Evolutionary conservation across 1,140 invertebrate species (phyloP), one percentile per base, ranked within the genome.

Genomic region (Rhopalosiphum padi): DNA sequence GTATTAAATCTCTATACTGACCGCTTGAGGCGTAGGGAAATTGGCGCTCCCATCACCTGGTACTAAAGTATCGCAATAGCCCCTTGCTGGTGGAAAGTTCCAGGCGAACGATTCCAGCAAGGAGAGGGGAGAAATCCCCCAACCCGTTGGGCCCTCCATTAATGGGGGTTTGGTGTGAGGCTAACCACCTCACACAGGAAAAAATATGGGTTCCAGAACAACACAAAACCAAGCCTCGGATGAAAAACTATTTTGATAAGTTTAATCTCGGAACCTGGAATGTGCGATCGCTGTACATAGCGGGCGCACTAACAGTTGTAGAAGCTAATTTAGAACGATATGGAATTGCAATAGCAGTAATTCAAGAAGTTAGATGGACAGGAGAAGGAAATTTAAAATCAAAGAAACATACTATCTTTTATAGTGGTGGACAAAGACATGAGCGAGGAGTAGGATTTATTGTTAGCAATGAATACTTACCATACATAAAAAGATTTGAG

Each of bases 391-490:
- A 89, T 53, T 37, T 89, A 53, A 88, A 89, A 89, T 89, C 87
- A 22, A 89, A 89, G 30, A 35, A 89, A 37, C 15, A 1, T 89
- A 89, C 86, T 11, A n/a, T 87, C 1, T 90, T 90, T 90, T 90
- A 90, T 90, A 60, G 48, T 41, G 88, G 88, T 90, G 48, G 88
- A 41, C 88, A 53, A 90, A 90, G 46, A 48, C 46, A 87, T 87
- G 86, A 87, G 8, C 25, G 51, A 55, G 88, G 88, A 41, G 51
- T 90, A 90, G 88, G 88, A 90, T 90, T 90, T 90, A 90, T 90
- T 90, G 21, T 90, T 55, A 90, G 6, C 88, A 90, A 90, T 53
- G 88, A 90, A 90, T 90, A 90, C 21, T 41, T 90, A 90, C 48
- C 88, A 60, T 90, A 90, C 51, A 37, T 90, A 90, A 90, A 90